Conservation (phyloP, 2,888 invertebrate species). For the Automeris io region DNA sequence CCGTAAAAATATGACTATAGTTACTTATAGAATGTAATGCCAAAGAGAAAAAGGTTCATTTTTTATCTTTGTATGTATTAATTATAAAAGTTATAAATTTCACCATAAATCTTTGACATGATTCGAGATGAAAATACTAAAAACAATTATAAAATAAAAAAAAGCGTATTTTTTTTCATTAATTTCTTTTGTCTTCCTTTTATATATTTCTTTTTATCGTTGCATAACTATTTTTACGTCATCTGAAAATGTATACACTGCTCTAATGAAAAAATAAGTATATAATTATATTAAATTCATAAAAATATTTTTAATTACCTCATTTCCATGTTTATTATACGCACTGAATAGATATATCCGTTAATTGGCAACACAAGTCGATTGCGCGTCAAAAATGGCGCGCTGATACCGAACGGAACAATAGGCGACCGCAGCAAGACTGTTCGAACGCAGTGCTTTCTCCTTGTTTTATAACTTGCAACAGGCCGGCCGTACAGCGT, state of each 20-base stretch:
- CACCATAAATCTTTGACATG: too few relatives aligned
- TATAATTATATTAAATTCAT: background rate
- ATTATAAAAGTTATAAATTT: too few relatives aligned
- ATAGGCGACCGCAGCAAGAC: constrained; percentile 37
- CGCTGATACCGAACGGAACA: constrained; percentile 36
- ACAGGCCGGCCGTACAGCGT: constrained; percentile 20
- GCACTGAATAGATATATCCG: constrained; percentile 33
- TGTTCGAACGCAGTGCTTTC: constrained; percentile 63
- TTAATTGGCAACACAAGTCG: constrained; percentile 40
- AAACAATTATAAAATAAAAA: too few relatives aligned
- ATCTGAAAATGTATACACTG: background rate
- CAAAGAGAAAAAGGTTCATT: too few relatives aligned
- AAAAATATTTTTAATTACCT: constrained; percentile 35
- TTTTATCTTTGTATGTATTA: too few relatives aligned
- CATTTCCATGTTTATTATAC: constrained; percentile 41
- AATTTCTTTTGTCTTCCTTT: too few relatives aligned
- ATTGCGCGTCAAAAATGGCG: constrained; percentile 48
- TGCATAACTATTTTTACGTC: too few relatives aligned
- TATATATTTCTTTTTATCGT: too few relatives aligned
- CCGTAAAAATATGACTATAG: too few relatives aligned
- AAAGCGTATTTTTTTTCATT: too few relatives aligned
- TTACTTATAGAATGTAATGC: too few relatives aligned
- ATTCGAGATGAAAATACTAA: too few relatives aligned
- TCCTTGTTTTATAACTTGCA: constrained; percentile 67
- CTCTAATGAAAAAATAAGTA: background rate